Base-by-base conservation (phyloP, 2,888 invertebrate species). In the Rhagonycha fulva region DNA sequence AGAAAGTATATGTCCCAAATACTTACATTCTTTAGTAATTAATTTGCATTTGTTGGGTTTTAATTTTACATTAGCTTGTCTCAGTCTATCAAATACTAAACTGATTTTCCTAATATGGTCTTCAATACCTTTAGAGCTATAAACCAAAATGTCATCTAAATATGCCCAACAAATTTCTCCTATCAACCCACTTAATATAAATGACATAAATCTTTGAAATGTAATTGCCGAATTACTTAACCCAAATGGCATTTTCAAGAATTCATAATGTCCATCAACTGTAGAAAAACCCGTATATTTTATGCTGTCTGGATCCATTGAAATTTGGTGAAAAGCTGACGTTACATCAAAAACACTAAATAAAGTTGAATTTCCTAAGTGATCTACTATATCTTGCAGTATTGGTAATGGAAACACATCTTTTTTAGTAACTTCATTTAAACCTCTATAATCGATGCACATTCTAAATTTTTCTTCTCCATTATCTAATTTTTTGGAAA, bases 181-280 rank as follows among this genome's bases (percentile, higher is more conserved):
- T 14, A 69, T 28, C 26, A 73, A 19, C 14, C 69, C 62, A 7
- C 23, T 26, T n/a, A 73, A 47, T 7, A 68, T 73, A 24, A 24
- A 60, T 10, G 69, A 69, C 14, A 73, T 73, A n/a, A 73, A 73
- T 14, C 73, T 14, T 69, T 73, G 73, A 28, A 73, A 73, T 7
- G 73, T 73, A 10, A 60, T 61, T 23, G 73, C 68, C 24, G 73
- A 68, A 32, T 73, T 73, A 9, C 68, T 26, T 28, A 73, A 23
- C 14, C 73, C 28, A 10, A 28, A 28, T 9, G 28, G 28, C 28
- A 28, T 28, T 28, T 28, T 10, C 19, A 19, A 19, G 2, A 19
- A 19, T 19, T 19, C 19, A 19, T 19, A 72, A 28, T 72, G 72
- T 28, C 67, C 72, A 28, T 68, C 14, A 4, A 47, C 26, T 14